Evolutionary conservation across 2,888 invertebrate genomes (phyloP), one percentile per base, ranked within the genome.

Genomic region (Rhyacophila evoluta): DNA sequence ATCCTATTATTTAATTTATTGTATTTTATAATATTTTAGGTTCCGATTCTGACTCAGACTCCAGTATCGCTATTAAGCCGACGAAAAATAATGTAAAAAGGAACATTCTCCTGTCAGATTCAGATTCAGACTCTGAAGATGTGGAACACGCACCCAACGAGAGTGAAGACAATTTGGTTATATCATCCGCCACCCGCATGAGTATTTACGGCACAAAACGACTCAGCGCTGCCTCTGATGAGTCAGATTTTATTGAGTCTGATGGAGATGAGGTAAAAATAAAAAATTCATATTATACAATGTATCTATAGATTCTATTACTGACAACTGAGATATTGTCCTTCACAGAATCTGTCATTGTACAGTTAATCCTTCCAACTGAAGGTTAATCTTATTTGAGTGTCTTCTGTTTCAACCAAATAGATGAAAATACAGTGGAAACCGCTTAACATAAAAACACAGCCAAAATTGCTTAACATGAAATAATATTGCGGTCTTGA

Each of bases 111-210:
- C 15, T 39, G n/a, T 39, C 79, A 8, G 77, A 79, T 38, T 79
- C 81, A 36, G 77, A 77, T 38, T 79, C 81, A 36, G 77, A 77
- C 11, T 28, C 69, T 19, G 74, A 38, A 8, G 75, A 79, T 2
- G 8, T 38, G 19, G 39, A 39, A 15, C 28, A 11, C n/a, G 6
- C n/a, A 33, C 33, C 29, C 5, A 33, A 72, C 12, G 41, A 39
- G 6, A 41, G 39, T 12, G 73, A 72, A 19, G 77, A 80, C n/a
- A 84, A 86, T 79, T 86, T 89, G 87, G 86, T 87, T 77, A 86
- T 89, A 86, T 89, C 89, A 0, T 85, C 88, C 29, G 89, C 89
- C 1, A 90, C 90, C 0, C 84, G 90, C 0, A 88, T 89, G 88
- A 89, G 89, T 81, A 90, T 90, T 75, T 88, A 89, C 87, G 90